phyloP scores from a whole-genome alignment of 2,797 vertebrate species.

The Philypnodon macrostomus region DNA sequence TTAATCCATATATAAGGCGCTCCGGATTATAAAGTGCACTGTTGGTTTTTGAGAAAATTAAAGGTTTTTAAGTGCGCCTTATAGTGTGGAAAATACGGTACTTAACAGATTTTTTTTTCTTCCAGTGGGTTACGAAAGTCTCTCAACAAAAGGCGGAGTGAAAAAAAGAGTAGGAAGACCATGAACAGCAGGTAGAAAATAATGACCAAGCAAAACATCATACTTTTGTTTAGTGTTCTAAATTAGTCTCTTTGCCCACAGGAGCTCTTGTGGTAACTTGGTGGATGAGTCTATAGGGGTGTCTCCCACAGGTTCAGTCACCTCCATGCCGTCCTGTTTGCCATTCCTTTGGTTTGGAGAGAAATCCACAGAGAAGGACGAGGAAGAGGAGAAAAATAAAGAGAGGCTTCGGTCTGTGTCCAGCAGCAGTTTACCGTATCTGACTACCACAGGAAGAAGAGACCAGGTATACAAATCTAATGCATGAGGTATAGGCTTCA shows the following conservation, averaged over 20 bases:
- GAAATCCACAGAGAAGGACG: conserved; percentile 79
- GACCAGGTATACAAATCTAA: conserved; percentile 42
- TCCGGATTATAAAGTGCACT: too few species aligned
- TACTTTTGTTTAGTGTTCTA: neutral
- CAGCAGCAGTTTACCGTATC: conserved; percentile 78
- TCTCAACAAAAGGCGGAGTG: conserved; percentile 81
- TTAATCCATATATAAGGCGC: too few species aligned
- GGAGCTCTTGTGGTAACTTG: conserved; percentile 79
- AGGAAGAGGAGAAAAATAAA: conserved; percentile 73
- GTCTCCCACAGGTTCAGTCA: conserved; percentile 81
- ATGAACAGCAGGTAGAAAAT: conserved; percentile 78
- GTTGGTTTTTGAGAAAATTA: too few species aligned
- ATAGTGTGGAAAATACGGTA: too few species aligned
- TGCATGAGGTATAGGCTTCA: neutral
- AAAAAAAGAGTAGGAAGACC: conserved; percentile 76
- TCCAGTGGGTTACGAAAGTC: conserved; percentile 87
- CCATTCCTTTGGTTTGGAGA: conserved; percentile 91
- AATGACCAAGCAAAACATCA: neutral
- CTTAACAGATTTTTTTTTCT: too few species aligned
- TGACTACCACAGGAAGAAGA: conserved; percentile 78
- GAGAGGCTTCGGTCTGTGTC: conserved; percentile 81
- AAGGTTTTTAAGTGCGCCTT: too few species aligned
- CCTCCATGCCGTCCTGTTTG: conserved; percentile 87
- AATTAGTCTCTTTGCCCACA: conserved; percentile 28
- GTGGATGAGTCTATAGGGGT: conserved; percentile 74